phyloP scores from a whole-genome alignment of 1,140 invertebrate genomes.

The Drosophila pandora region DNA sequence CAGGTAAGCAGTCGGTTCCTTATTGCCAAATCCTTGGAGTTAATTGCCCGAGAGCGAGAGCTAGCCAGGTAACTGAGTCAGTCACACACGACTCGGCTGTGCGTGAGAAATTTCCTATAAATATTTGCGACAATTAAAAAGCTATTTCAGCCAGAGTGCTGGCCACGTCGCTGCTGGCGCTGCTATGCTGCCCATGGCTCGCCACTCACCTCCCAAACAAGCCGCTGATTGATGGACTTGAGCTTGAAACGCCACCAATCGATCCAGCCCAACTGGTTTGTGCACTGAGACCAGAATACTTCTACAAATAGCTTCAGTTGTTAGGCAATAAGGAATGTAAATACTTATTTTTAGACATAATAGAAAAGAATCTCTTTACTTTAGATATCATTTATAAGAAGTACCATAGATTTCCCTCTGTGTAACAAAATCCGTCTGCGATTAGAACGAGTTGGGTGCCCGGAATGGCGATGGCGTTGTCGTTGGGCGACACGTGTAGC shows the following conservation, averaged over 20 bases:
- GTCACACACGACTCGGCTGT: constrained; percentile 10
- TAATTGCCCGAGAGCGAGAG: constrained; percentile 15
- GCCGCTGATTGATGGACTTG: constrained; percentile 57
- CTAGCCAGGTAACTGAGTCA: constrained; percentile 13
- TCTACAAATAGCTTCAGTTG: too few relatives aligned
- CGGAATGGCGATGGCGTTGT: constrained; percentile 33
- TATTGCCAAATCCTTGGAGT: constrained; percentile 48
- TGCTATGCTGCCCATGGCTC: constrained; percentile 26
- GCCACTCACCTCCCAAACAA: constrained; percentile 41
- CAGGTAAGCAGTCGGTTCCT: constrained; percentile 33
- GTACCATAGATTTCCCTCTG: not conserved
- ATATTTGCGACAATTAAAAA: constrained; percentile 61
- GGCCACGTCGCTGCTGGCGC: not conserved
- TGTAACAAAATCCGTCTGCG: constrained; percentile 29
- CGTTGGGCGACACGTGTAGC: constrained; percentile 56
- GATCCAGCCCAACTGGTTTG: constrained; percentile 49
- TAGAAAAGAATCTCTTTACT: too few relatives aligned
- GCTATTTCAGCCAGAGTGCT: constrained; percentile 37
- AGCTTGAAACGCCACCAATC: constrained; percentile 51
- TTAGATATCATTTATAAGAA: too few relatives aligned
- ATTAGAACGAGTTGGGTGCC: constrained; percentile 52
- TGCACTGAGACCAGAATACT: constrained; percentile 27
- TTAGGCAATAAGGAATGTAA: too few relatives aligned
- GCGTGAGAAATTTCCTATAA: constrained; percentile 53
- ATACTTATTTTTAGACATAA: too few relatives aligned